Conservation (phyloP, 1,140 invertebrate species). For the Aphis gossypii region DNA sequence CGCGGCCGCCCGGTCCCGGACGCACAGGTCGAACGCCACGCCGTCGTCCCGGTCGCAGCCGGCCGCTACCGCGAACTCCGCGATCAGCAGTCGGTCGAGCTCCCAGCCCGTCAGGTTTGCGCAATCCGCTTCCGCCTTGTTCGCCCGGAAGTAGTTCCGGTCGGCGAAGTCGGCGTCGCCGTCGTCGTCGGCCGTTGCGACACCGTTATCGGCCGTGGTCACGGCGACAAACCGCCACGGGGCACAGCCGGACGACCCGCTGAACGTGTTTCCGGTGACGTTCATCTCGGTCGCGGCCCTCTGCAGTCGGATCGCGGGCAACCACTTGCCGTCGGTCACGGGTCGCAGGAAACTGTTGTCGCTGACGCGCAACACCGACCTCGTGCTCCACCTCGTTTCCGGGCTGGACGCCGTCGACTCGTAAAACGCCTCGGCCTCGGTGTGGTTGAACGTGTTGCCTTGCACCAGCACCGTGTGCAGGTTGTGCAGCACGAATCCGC, state of each 20-base stretch:
- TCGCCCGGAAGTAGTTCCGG: neutral
- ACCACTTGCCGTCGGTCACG: neutral
- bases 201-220: too few relatives aligned
- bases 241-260: neutral
- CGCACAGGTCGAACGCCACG: neutral
- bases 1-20: neutral
- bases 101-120: neutral
- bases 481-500: neutral
- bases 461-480: neutral
- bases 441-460: neutral
- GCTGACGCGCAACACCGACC: neutral
- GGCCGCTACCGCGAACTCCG: neutral
- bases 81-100: neutral
- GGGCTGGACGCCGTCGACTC: neutral
- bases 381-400: neutral
- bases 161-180: neutral
- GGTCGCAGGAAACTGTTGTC: constrained; percentile 6
- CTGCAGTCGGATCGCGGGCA: neutral
- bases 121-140: neutral
- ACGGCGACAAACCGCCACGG: neutral
- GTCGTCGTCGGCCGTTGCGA: neutral
- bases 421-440: constrained; percentile 4
- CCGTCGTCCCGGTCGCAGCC: neutral
- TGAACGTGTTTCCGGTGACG: constrained; percentile 14
- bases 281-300: neutral